phyloP scores from a whole-genome alignment of 2,113 vertebrate species.

The Clarias magur region DNA sequence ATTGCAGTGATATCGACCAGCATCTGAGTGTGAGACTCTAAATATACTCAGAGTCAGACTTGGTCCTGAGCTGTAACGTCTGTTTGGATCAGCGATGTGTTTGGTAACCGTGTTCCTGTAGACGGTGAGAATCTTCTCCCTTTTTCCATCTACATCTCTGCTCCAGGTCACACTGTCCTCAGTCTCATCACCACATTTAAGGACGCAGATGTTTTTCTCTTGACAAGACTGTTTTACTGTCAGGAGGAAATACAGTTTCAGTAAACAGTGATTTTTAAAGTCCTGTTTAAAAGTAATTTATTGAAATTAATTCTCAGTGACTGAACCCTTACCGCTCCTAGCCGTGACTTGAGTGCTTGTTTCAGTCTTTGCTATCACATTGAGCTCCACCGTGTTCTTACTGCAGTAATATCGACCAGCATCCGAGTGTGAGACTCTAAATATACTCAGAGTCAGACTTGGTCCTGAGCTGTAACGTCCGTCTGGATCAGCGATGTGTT shows the following conservation, averaged over 20 bases:
- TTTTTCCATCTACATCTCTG: constrained; percentile 29
- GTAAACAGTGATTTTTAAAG: not conserved
- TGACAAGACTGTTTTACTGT: not conserved
- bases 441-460: not conserved
- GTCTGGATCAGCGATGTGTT: constrained; percentile 22
- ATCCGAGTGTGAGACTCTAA: not conserved
- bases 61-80: constrained; percentile 2
- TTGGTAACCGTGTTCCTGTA: not conserved
- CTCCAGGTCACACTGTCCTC: constrained; percentile 30
- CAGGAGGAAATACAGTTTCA: not conserved
- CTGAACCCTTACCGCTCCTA: too few relatives aligned
- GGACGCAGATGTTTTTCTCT: not conserved
- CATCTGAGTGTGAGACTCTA: not conserved
- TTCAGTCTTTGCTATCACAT: not conserved
- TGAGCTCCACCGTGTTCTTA: not conserved
- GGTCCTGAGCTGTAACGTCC: constrained; percentile 5
- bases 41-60: not conserved
- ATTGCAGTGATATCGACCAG: constrained; percentile 19
- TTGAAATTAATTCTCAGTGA: too few relatives aligned
- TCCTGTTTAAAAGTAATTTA: too few relatives aligned
- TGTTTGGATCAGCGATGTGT: constrained; percentile 20
- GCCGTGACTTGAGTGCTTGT: not conserved
- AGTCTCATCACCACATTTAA: constrained; percentile 21
- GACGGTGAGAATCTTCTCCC: constrained; percentile 28
- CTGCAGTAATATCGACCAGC: constrained; percentile 18